Evolutionary conservation across 2,888 invertebrate species (phyloP).

Genomic region (Euplagia quadripunctaria): DNA sequence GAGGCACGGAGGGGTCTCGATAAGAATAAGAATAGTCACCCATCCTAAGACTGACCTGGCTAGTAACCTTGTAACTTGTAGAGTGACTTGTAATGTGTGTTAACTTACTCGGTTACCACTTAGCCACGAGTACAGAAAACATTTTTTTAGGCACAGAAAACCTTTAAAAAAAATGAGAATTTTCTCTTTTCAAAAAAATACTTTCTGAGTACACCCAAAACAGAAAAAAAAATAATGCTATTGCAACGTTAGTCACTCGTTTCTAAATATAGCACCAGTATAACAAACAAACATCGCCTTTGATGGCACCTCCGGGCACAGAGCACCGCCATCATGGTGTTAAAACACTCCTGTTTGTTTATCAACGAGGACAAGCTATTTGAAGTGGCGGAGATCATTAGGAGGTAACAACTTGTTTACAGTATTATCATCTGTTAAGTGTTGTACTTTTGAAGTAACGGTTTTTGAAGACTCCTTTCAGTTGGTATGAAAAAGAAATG

Average conservation of each 20-base stretch:
- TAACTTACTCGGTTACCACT: too few species aligned
- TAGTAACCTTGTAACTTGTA: too few species aligned
- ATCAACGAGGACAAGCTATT: conserved; percentile 16
- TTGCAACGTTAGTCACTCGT: not conserved
- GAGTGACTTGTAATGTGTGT: too few species aligned
- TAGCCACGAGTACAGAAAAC: too few species aligned
- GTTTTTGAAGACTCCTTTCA: not conserved
- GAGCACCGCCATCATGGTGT: conserved; percentile 44
- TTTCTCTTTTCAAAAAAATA: not conserved
- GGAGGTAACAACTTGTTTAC: conserved; percentile 6
- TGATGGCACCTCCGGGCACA: conserved; percentile 31
- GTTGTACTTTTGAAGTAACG: conserved; percentile 10
- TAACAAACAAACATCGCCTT: conserved; percentile 33
- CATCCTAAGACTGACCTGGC: too few species aligned
- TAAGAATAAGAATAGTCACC: too few species aligned
- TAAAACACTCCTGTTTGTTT: conserved; percentile 55
- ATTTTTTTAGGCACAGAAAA: too few species aligned
- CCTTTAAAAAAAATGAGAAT: too few species aligned
- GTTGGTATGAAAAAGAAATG: not conserved
- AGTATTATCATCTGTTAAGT: conserved; percentile 13
- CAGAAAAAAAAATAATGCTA: not conserved
- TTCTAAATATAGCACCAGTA: conserved; percentile 56
- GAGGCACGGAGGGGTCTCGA: too few species aligned
- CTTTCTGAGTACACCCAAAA: not conserved
- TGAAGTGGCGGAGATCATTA: conserved; percentile 23